Percentiles rank a stretch among this genome's conserved stretches.
phyloP scores from a whole-genome alignment of 2,888 invertebrate genomes.

The Trichopria drosophilae region DNA sequence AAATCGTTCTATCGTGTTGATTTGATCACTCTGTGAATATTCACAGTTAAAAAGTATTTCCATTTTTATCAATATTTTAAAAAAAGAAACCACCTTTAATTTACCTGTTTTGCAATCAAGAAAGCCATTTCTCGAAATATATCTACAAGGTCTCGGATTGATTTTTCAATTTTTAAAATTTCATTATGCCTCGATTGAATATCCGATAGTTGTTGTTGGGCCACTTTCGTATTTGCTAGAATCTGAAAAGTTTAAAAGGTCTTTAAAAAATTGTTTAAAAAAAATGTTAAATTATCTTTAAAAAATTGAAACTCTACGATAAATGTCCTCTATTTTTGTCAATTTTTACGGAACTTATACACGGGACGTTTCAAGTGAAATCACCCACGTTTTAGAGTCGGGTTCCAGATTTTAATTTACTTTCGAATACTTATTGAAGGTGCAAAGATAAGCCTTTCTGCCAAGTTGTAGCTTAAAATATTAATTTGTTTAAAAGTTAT shows the following conservation, averaged over 20 bases:
- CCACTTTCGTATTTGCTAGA: conserved; percentile 77
- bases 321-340: too few relatives aligned
- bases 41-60: too few relatives aligned
- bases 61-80: conserved; percentile 6
- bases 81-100: conserved; percentile 1
- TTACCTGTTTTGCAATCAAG: conserved; percentile 75
- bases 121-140: conserved; percentile 84
- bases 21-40: conserved; percentile 64
- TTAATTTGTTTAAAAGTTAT: too few relatives aligned
- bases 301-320: too few relatives aligned
- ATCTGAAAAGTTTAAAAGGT: conserved; percentile 61
- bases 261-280: conserved; percentile 3
- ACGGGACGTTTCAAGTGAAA: too few relatives aligned
- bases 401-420: too few relatives aligned
- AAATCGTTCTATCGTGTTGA: conserved; percentile 70
- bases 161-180: conserved; percentile 77
- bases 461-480: too few relatives aligned
- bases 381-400: too few relatives aligned
- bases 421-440: too few relatives aligned
- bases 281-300: conserved; percentile 3
- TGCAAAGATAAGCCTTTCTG: too few relatives aligned
- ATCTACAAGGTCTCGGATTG: conserved; percentile 76
- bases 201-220: conserved; percentile 74
- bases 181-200: conserved; percentile 82
- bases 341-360: too few relatives aligned